These are phyloP conservation scores for Heterodera schachtii DNA, from an alignment of 1,140 invertebrate species.

Conservation along the genomic window DNA sequence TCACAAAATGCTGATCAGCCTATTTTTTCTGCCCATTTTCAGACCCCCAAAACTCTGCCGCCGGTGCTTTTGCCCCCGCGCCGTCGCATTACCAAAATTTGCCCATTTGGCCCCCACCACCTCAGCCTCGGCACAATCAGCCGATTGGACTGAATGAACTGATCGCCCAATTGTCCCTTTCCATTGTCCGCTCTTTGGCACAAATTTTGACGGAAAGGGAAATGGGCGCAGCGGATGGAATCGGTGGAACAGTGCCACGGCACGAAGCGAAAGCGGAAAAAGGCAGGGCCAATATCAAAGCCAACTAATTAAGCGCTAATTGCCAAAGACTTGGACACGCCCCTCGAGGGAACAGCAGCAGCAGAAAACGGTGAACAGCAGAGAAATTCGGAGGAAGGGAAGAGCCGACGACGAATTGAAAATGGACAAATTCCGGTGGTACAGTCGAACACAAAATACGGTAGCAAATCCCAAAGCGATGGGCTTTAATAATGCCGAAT, in stretches of 20 bases:
- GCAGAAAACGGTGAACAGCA: not conserved
- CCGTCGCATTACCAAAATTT: not conserved
- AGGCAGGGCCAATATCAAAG: not conserved
- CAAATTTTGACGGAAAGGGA: constrained; percentile 21
- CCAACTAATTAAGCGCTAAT: not conserved
- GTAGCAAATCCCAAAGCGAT: not conserved
- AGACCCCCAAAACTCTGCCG: not conserved
- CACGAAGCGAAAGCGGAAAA: not conserved
- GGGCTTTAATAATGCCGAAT: too few relatives aligned
- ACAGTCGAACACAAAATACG: constrained; percentile 2
- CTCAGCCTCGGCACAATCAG: constrained; percentile 4
- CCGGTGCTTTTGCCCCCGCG: not conserved
- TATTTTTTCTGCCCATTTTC: not conserved
- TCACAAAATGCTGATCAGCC: too few relatives aligned
- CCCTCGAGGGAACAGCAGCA: not conserved
- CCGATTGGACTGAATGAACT: constrained; percentile 19
- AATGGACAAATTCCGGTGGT: not conserved
- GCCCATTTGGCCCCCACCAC: not conserved
- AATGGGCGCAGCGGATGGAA: not conserved
- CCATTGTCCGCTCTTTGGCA: constrained; percentile 23
- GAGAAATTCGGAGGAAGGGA: not conserved
- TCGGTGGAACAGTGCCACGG: not conserved
- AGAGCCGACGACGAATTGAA: not conserved
- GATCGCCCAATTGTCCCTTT: constrained; percentile 20
- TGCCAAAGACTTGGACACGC: not conserved